Evolutionary conservation across 2,888 invertebrate genomes (phyloP), one percentile per base, ranked within the genome.

Genomic region (Polyommatus iphigenia): DNA sequence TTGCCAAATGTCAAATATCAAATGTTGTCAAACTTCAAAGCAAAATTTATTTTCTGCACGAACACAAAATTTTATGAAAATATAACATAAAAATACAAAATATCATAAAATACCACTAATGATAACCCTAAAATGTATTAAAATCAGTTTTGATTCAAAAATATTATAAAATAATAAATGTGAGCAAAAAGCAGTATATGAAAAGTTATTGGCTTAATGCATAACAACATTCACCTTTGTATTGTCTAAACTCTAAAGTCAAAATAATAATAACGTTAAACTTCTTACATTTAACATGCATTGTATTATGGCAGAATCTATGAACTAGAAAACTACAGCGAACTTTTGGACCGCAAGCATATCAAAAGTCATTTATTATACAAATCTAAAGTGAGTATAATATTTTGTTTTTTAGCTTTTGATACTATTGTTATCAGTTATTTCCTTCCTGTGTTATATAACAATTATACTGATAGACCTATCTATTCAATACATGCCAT

Each of bases 391-490:
- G 67, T 67, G 29, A 67, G 67, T 67, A 24, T 24, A 67, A 15
- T 32, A 29, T 46, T 13, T 59, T n/a, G 20, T 62, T 18, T 15
- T 67, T 67, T 67, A 32, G 62, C 59, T 24, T 20, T 62, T 67
- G 67, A 67, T 67, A 32, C 29, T 67, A 5, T 18, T 4, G 67
- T 67, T 67, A 67, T 67, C 67, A 29, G 29, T 29, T 13, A 15
- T 29, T 67, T 67, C 67, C 67, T 67, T 67, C 67, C 67, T 29
- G 67, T 67, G 29, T 29, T 67, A 67, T 67, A 67, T 67, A 29
- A 67, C 3, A 32, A 29, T 3, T 67, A 6, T 62, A 62, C 1
- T 10, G 62, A 62, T 62, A 24, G 10, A 13, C 62, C 20, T 13
- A 13, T 62, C 10, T 62, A 62, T 62, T 62, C 62, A 62, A 62